Percentiles rank a stretch among this genome's conserved stretches.
phyloP scores from a whole-genome alignment of 2,113 vertebrate species.

The Hiodon tergisus region DNA sequence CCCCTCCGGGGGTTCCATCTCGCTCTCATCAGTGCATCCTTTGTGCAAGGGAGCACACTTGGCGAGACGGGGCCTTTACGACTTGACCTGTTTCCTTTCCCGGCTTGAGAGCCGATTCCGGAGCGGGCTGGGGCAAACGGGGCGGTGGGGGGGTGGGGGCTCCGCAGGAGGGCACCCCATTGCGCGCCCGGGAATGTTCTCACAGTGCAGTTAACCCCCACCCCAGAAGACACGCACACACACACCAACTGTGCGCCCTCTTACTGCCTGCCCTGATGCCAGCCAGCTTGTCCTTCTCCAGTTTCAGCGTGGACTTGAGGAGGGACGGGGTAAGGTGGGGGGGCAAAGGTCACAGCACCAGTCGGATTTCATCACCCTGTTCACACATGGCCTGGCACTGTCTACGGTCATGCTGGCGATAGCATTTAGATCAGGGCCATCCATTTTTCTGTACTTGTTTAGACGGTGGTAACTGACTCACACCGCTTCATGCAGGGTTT shows the following conservation, averaged over 20 bases:
- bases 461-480: not conserved
- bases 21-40: not conserved
- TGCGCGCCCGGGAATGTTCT: conserved; percentile 8
- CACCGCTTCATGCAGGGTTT: not conserved
- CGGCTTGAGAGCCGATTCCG: not conserved
- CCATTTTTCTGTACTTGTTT: conserved; percentile 41
- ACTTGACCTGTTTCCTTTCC: conserved; percentile 5
- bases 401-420: not conserved
- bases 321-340: not conserved
- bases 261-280: too few species aligned
- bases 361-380: not conserved
- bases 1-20: not conserved
- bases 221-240: not conserved
- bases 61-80: not conserved
- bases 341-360: not conserved
- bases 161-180: not conserved
- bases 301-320: too few species aligned
- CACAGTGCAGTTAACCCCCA: not conserved
- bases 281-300: too few species aligned
- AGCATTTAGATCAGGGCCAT: conserved; percentile 20
- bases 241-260: too few species aligned
- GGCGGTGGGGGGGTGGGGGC: not conserved
- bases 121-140: not conserved
- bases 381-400: not conserved
- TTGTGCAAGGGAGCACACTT: conserved; percentile 8